Percentiles rank a stretch among this genome's conserved stretches.
These are phyloP conservation scores for Megalonaias nervosa DNA, from an alignment of 1,140 invertebrate species.

Conservation along the genomic window DNA sequence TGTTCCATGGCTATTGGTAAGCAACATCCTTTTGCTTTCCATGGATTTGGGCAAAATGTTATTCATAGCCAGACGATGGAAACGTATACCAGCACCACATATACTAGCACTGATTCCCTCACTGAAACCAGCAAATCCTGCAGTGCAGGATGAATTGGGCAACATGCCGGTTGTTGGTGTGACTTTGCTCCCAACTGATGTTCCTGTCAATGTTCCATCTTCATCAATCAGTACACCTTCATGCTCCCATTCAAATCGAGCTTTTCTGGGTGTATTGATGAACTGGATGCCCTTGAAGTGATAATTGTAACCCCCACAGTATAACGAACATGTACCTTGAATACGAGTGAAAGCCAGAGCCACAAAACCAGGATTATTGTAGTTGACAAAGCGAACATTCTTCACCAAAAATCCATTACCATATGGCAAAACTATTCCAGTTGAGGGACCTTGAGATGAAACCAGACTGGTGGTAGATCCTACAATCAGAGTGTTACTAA, in stretches of 20 bases:
- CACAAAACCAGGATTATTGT: conserved; percentile 32
- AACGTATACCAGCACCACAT: conserved; percentile 47
- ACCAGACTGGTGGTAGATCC: conserved; percentile 28
- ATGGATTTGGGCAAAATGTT: conserved; percentile 48
- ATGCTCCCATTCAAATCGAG: conserved; percentile 42
- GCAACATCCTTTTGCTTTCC: conserved; percentile 45
- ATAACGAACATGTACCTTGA: conserved; percentile 32
- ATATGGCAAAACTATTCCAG: conserved; percentile 49
- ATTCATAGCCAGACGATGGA: conserved; percentile 62
- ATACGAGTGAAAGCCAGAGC: conserved; percentile 43
- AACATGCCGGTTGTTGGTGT: conserved; percentile 41
- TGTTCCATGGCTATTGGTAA: conserved; percentile 49
- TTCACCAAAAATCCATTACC: conserved; percentile 43
- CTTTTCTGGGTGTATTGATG: conserved; percentile 48
- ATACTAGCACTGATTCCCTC: conserved; percentile 37
- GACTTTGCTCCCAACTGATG: conserved; percentile 24
- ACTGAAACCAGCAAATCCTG: neutral
- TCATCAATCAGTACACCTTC: conserved; percentile 49
- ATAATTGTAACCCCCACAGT: conserved; percentile 50
- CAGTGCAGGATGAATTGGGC: conserved; percentile 4
- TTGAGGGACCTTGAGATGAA: conserved; percentile 29
- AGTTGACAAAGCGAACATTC: conserved; percentile 53
- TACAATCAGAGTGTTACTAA: conserved; percentile 51
- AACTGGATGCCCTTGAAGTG: conserved; percentile 33
- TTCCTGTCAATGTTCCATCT: conserved; percentile 52